phyloP scores from a whole-genome alignment of 35 echinoderm and acorn worm genomes.

The Lytechinus pictus region DNA sequence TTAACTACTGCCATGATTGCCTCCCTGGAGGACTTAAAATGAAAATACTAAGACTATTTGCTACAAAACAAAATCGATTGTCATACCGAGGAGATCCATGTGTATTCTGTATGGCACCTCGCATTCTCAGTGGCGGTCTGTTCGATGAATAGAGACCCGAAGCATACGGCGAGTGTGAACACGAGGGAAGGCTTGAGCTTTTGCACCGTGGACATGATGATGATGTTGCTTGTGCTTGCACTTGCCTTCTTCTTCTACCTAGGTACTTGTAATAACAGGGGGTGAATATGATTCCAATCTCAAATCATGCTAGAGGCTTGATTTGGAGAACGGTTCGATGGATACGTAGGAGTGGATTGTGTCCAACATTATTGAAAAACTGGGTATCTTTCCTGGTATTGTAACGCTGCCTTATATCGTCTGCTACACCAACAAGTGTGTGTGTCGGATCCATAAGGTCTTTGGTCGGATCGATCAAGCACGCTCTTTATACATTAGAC shows the following conservation, averaged over 20 bases:
- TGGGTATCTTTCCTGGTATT: background rate
- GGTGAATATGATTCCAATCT: background rate
- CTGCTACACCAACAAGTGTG: background rate
- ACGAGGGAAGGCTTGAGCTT: background rate
- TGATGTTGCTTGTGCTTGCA: too few species aligned
- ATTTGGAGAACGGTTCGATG: background rate
- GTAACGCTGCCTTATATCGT: background rate
- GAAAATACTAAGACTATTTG: too few species aligned
- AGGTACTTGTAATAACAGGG: background rate
- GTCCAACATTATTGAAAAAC: background rate
- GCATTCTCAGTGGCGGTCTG: background rate
- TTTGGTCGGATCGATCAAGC: too few species aligned
- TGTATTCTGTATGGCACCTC: background rate
- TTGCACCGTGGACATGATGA: background rate
- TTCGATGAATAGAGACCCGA: background rate
- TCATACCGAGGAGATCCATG: background rate
- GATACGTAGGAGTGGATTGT: background rate
- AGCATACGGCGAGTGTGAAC: background rate
- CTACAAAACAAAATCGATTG: background rate
- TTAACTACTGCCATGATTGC: too few species aligned
- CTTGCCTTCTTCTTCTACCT: background rate
- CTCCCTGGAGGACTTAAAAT: too few species aligned
- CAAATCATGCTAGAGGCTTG: background rate
- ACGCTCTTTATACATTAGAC: too few species aligned
- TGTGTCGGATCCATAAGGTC: too few species aligned